These are phyloP conservation scores for Equus quagga DNA, from an alignment of 2,113 vertebrate species.

Conservation along the genomic window DNA sequence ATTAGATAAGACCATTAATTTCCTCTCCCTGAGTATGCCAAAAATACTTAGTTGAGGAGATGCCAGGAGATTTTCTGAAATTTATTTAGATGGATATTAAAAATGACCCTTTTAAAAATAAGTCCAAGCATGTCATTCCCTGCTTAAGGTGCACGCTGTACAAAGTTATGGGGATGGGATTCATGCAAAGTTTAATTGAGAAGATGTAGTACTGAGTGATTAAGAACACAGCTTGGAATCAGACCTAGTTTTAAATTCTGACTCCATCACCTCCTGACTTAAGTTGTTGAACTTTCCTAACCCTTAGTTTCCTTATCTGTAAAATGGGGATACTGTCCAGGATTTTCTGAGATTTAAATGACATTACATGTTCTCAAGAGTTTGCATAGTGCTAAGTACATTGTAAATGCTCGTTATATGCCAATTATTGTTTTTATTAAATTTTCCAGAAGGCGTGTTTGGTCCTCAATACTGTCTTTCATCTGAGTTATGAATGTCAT, in stretches of 20 bases:
- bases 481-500: not conserved
- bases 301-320: not conserved
- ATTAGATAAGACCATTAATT: not conserved
- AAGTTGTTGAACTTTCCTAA: not conserved
- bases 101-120: not conserved
- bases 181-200: not conserved
- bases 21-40: not conserved
- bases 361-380: not conserved
- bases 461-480: not conserved
- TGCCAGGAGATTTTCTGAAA: not conserved
- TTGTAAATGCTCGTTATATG: not conserved
- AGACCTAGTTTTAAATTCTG: slow-evolving; percentile 2
- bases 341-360: slow-evolving; percentile 32
- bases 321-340: not conserved
- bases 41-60: not conserved
- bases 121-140: not conserved
- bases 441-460: not conserved
- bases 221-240: not conserved
- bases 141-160: not conserved
- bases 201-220: not conserved
- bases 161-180: not conserved
- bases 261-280: not conserved
- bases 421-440: not conserved
- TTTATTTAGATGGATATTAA: not conserved
- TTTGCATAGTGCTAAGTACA: not conserved